phyloP scores from a whole-genome alignment of 2,113 vertebrate genomes.

The Upupa epops region DNA sequence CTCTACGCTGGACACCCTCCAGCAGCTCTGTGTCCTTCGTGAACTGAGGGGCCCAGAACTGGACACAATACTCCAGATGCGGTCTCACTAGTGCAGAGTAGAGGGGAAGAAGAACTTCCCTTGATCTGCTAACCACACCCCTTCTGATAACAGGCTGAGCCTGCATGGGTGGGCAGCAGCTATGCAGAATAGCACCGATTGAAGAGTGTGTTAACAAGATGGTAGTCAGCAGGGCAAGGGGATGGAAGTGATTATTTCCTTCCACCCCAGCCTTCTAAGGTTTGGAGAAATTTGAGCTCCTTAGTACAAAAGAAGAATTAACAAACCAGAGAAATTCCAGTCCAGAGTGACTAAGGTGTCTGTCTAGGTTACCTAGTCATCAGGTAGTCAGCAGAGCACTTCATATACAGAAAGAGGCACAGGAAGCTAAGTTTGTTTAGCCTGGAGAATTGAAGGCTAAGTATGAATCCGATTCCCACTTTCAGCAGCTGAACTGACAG shows the following conservation, averaged over 20 bases:
- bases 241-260: background rate
- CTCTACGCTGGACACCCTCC: too few species aligned
- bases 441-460: background rate
- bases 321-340: background rate
- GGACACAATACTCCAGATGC: too few species aligned
- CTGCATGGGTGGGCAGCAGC: background rate
- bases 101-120: too few species aligned
- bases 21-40: too few species aligned
- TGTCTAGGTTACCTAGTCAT: background rate
- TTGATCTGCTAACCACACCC: too few species aligned
- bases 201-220: background rate
- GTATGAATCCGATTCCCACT: background rate
- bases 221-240: background rate
- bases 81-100: too few species aligned
- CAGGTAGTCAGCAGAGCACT: background rate
- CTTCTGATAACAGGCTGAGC: too few species aligned
- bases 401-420: background rate
- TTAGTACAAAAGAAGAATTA: background rate
- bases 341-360: background rate
- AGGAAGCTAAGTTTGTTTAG: background rate
- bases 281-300: background rate
- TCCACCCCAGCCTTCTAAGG: background rate
- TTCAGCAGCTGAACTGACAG: background rate
- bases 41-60: too few species aligned
- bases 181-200: background rate